Conservation (phyloP, 2,888 invertebrate genomes). For the Podotricha telesiphe region DNA sequence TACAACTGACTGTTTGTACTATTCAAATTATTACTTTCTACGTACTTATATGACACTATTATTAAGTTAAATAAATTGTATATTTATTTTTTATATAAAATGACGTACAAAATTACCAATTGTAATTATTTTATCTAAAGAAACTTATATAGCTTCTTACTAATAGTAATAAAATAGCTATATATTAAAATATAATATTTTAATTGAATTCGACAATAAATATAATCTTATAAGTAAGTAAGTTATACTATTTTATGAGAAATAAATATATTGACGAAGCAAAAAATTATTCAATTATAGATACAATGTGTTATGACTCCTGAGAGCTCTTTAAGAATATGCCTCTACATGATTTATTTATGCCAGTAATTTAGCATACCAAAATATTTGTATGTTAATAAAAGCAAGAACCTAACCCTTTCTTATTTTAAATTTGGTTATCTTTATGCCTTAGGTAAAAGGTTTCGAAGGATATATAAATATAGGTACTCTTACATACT, state of each 20-base stretch:
- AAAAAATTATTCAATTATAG: too few species aligned
- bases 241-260: too few species aligned
- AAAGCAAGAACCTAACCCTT: neutral
- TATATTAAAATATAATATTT: too few species aligned
- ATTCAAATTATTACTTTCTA: neutral
- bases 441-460: constrained; percentile 7
- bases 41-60: neutral
- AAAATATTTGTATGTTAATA: neutral
- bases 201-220: too few species aligned
- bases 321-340: neutral
- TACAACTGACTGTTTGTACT: neutral
- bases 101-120: too few species aligned
- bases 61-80: neutral
- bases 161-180: too few species aligned
- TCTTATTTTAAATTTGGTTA: neutral
- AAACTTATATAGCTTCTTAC: too few species aligned
- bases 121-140: too few species aligned
- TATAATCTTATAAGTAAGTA: too few species aligned
- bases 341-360: neutral
- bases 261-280: too few species aligned
- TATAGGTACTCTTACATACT: too few species aligned
- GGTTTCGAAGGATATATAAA: neutral
- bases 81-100: too few species aligned
- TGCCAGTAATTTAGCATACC: neutral
- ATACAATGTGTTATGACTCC: neutral